Base-by-base conservation (phyloP, 2,797 vertebrate genomes). In the Benthosema pterotum region DNA sequence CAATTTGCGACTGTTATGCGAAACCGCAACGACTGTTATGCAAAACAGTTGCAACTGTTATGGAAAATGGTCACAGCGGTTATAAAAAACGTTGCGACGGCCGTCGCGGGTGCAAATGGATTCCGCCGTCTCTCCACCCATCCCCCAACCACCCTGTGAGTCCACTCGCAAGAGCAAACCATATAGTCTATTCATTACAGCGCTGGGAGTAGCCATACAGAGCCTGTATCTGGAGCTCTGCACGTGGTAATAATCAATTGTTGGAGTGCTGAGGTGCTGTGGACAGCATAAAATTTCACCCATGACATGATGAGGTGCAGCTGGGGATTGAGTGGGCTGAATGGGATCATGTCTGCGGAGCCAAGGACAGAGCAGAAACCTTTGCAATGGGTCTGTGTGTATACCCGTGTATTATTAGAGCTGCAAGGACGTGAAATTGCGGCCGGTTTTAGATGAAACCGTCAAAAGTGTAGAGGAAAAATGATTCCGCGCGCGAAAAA, bases 201-300 rank as follows among this genome's bases (percentile, higher is more conserved):
- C 51, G 45, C 53, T 56, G 48, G 3, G 43, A 52, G 74, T 55
- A 65, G 66, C 72, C 67, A 74, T 59, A 60, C 25, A 60, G 74
- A 81, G 76, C 68, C 71, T 67, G 75, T 61, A 60, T 32, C 58
- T 74, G 11, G 32, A 81, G 76, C 68, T n/a, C n/a, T 47, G 43
- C 19, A 1, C 18, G 56, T 55, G 52, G 67, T 47, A 63, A 58
- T 73, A 80, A 84, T 82, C 67, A n/a, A 75, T 79, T 75, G 63
- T 69, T 77, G 2, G 17, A 67, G 52, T 32, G 57, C 15, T n/a
- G 57, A 52, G 63, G 48, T 76, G 72, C 61, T 77, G 72, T 8
- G 54, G 74, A 72, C 71, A 60, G 72, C 67, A 80, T 66, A 63
- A 71, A 71, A 69, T 55, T 52, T 58, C 60, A 67, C 52, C 55